Percentiles rank a stretch among this genome's conserved stretches.
phyloP scores from a whole-genome alignment of 2,888 invertebrate species.

The Hemistola chrysoprasaria region DNA sequence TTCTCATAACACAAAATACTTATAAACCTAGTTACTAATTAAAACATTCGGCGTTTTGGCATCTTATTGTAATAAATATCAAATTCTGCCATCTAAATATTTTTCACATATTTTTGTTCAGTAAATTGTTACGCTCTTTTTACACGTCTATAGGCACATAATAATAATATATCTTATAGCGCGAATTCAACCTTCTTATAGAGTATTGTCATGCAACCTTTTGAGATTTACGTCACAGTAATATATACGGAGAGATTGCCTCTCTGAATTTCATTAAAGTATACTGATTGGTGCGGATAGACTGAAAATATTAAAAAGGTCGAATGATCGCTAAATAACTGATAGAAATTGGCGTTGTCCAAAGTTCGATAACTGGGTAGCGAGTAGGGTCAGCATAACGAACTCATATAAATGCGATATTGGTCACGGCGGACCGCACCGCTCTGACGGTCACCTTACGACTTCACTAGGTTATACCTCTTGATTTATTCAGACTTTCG shows the following conservation, averaged over 20 bases:
- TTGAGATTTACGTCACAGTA: slow-evolving; percentile 10
- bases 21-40: too few relatives aligned
- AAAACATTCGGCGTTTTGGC: too few relatives aligned
- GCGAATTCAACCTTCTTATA: not conserved
- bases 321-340: slow-evolving; percentile 43
- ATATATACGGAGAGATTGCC: slow-evolving; percentile 14
- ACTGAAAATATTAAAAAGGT: slow-evolving; percentile 34
- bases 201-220: slow-evolving; percentile 4
- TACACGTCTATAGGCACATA: too few relatives aligned
- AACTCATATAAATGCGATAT: slow-evolving; percentile 64
- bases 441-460: slow-evolving; percentile 42
- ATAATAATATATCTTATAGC: too few relatives aligned
- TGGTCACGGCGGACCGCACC: slow-evolving; percentile 37
- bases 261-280: slow-evolving; percentile 15
- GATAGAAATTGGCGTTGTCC: slow-evolving; percentile 30
- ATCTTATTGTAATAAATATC: too few relatives aligned
- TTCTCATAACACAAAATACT: not conserved
- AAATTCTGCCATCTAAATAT: too few relatives aligned
- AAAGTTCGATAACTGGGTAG: slow-evolving; percentile 44
- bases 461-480: slow-evolving; percentile 33
- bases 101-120: not conserved
- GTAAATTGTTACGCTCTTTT: slow-evolving; percentile 4
- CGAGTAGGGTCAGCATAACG: slow-evolving; percentile 40
- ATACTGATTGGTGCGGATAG: slow-evolving; percentile 19
- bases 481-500: slow-evolving; percentile 61